Percentiles rank a stretch among this genome's conserved stretches.
Conservation (phyloP, 1,140 invertebrate species). For the Drosophila neocordata region DNA sequence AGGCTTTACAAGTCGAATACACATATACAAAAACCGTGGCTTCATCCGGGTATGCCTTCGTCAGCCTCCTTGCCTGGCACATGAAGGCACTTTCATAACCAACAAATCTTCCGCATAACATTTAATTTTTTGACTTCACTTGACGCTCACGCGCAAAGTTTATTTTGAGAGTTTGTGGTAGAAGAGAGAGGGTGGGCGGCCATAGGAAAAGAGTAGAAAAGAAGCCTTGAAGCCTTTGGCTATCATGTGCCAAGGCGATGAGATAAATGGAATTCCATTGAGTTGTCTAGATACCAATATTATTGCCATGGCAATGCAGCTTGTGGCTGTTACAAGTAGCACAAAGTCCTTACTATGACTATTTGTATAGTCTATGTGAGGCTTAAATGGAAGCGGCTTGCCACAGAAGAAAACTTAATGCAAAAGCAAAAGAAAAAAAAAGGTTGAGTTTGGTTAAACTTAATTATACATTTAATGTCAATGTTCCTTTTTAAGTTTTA, state of each 20-base stretch:
- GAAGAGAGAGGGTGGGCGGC: background rate
- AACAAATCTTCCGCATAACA: constrained; percentile 65
- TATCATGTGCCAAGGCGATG: constrained; percentile 11
- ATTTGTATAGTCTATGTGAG: background rate
- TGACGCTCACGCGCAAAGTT: constrained; percentile 51
- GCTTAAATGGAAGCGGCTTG: background rate
- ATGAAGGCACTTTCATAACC: constrained; percentile 32
- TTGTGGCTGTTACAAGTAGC: constrained; percentile 12
- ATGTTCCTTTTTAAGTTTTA: constrained; percentile 8
- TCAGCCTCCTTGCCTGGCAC: background rate
- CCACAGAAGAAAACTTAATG: background rate
- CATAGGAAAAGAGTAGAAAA: constrained; percentile 1
- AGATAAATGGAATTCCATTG: background rate
- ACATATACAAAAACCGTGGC: background rate
- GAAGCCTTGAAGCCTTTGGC: constrained; percentile 13
- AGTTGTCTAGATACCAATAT: background rate
- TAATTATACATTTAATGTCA: constrained; percentile 8
- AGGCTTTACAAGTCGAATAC: constrained; percentile 1
- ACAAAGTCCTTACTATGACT: background rate
- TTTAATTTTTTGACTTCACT: constrained; percentile 72
- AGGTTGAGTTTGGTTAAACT: constrained; percentile 7
- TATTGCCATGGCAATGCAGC: constrained; percentile 34
- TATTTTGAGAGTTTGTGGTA: constrained; percentile 8
- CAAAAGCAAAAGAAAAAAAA: background rate
- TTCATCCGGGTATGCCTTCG: background rate